phyloP scores from a whole-genome alignment of 2,113 vertebrate species.

The Capreolus pygargus region DNA sequence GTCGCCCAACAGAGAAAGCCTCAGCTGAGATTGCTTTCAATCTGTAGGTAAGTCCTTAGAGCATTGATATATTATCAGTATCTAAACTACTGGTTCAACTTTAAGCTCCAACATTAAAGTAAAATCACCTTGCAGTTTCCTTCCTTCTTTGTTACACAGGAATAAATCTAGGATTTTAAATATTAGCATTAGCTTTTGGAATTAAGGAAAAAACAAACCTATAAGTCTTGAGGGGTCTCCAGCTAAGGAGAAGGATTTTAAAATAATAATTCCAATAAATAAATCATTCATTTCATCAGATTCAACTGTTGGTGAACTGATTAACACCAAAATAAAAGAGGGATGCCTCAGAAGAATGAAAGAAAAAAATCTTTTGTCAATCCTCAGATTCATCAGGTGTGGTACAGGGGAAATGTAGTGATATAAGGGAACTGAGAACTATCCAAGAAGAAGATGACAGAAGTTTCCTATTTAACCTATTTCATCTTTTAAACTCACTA shows the following conservation, averaged over 20 bases:
- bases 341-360: neutral
- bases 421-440: neutral
- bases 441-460: neutral
- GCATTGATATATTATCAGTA: neutral
- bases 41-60: neutral
- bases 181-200: neutral
- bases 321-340: neutral
- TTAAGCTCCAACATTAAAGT: neutral
- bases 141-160: neutral
- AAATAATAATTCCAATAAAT: constrained; percentile 1
- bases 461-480: neutral
- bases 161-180: neutral
- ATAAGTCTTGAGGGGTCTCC: neutral
- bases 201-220: neutral
- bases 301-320: neutral
- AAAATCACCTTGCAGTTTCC: neutral
- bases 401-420: neutral
- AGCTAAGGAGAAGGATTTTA: neutral
- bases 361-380: neutral
- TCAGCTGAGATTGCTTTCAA: neutral
- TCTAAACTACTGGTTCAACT: neutral
- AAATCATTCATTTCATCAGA: neutral
- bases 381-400: neutral
- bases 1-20: neutral
- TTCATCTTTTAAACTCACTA: neutral